Conservation (phyloP, 2,113 vertebrate genomes). For the Harpagus bidentatus region DNA sequence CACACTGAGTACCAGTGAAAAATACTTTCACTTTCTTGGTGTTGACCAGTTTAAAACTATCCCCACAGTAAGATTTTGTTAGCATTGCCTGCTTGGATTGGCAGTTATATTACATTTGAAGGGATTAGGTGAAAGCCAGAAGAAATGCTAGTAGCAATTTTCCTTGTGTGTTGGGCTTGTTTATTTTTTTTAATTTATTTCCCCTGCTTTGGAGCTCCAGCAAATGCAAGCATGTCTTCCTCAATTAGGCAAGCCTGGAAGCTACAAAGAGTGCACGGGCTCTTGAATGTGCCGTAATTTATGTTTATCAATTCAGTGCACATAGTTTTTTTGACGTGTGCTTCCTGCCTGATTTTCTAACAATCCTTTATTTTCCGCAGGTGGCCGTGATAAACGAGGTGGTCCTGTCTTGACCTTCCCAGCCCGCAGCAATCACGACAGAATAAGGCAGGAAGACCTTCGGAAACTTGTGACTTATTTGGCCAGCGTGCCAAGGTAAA, state of each 20-base stretch:
- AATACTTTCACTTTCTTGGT: neutral
- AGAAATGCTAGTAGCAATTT: neutral
- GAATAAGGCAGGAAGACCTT: slow-evolving; percentile 98
- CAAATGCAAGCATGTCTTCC: neutral
- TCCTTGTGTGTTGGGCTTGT: neutral
- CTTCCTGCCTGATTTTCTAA: slow-evolving; percentile 61
- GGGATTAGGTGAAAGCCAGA: neutral
- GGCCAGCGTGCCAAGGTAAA: slow-evolving; percentile 91
- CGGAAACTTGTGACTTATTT: slow-evolving; percentile 96
- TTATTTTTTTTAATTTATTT: neutral
- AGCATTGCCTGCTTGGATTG: neutral
- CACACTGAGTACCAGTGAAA: neutral
- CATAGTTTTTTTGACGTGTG: slow-evolving; percentile 17
- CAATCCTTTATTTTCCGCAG: slow-evolving; percentile 70
- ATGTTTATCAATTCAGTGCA: slow-evolving; percentile 7
- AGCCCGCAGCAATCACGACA: slow-evolving; percentile 96
- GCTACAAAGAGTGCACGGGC: neutral
- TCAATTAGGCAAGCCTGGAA: neutral
- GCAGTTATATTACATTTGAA: neutral
- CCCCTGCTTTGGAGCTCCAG: neutral
- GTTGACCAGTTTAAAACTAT: neutral
- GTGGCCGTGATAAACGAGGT: slow-evolving; percentile 96
- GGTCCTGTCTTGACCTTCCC: slow-evolving; percentile 97
- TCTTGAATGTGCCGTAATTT: slow-evolving; percentile 4
- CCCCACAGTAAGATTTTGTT: neutral